phyloP scores from a whole-genome alignment of 2,113 vertebrate genomes.

The Caranx ignobilis region DNA sequence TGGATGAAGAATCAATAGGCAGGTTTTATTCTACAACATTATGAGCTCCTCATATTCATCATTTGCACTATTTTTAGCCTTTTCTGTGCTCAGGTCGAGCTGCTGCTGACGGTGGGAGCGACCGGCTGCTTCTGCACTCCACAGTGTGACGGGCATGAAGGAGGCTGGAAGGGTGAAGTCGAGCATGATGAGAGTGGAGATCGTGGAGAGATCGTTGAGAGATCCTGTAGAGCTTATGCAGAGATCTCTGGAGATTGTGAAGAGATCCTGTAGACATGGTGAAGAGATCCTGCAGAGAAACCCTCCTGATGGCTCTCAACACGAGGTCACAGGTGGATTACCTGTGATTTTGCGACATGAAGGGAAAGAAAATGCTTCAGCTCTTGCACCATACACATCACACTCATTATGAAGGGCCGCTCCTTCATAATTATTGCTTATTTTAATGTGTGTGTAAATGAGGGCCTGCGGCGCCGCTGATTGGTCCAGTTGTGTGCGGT shows the following conservation, averaged over 20 bases:
- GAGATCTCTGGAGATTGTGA: too few relatives aligned
- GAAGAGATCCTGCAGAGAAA: constrained; percentile 38
- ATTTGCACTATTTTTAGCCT: constrained; percentile 10
- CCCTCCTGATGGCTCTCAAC: constrained; percentile 27
- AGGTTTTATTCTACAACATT: not conserved
- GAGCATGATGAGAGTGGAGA: constrained; percentile 19
- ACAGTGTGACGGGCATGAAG: constrained; percentile 13
- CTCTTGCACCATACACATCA: not conserved
- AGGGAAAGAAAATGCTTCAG: constrained; percentile 44
- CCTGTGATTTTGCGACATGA: constrained; percentile 22
- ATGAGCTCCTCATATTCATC: constrained; percentile 10
- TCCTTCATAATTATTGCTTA: not conserved
- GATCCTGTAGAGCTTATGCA: too few relatives aligned
- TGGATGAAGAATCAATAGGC: constrained; percentile 35
- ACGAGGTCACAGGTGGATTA: constrained; percentile 53
- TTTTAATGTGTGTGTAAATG: not conserved
- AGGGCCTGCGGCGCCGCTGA: constrained; percentile 34
- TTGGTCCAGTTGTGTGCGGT: constrained; percentile 34
- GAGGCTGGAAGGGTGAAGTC: constrained; percentile 24
- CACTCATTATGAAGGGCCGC: constrained; percentile 1
- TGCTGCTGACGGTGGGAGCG: constrained; percentile 6
- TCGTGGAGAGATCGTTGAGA: too few relatives aligned
- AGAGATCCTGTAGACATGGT: constrained; percentile 28
- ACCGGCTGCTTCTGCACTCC: constrained; percentile 28
- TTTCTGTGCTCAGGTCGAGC: not conserved